These are phyloP conservation scores for Liodrosophila aerea DNA, from an alignment of 2,888 invertebrate genomes.

Conservation along the genomic window DNA sequence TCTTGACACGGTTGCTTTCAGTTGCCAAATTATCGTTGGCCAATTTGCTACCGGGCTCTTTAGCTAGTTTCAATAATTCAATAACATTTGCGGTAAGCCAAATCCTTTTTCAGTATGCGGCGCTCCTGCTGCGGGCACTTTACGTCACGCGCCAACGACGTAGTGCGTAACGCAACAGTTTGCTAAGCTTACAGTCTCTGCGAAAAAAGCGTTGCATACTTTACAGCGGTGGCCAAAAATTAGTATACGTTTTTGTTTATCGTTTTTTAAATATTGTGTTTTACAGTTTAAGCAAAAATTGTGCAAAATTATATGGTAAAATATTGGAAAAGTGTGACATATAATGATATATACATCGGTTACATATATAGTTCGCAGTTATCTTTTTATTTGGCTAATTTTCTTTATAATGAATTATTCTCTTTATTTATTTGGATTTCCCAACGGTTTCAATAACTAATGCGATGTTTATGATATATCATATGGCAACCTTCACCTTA, in stretches of 20 bases:
- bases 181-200: not conserved
- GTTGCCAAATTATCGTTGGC: conserved; percentile 18
- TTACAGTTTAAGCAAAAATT: no score
- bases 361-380: no score
- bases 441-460: no score
- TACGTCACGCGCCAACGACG: conserved; percentile 6
- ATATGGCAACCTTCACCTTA: not conserved
- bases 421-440: no score
- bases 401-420: no score
- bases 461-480: not conserved
- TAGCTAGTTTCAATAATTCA: conserved; percentile 1
- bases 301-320: no score
- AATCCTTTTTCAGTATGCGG: not conserved
- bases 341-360: no score
- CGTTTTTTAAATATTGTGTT: no score
- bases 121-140: conserved; percentile 1
- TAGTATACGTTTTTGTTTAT: conserved; percentile 2
- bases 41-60: not conserved
- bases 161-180: conserved; percentile 6
- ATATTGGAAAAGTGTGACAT: no score
- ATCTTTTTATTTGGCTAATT: no score
- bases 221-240: conserved; percentile 7
- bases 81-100: conserved; percentile 19
- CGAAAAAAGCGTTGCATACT: conserved; percentile 26
- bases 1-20: conserved; percentile 3